Conservation (phyloP, 2,113 vertebrate species). For the Protomyctophum bolini region DNA sequence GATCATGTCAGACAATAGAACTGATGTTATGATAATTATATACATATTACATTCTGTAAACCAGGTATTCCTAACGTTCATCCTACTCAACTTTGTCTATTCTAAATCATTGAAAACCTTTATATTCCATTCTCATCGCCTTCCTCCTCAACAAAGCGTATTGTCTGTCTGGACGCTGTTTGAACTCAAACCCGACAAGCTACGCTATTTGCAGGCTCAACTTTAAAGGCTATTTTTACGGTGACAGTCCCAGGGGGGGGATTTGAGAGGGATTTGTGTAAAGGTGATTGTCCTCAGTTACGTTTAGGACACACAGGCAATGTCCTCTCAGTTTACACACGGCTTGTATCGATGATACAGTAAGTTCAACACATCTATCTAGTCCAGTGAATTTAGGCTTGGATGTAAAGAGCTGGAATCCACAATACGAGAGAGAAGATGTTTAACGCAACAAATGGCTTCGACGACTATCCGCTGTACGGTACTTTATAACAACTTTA, state of each 20-base stretch:
- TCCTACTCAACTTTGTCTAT: background rate
- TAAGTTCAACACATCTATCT: slow-evolving; percentile 8
- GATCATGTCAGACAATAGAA: no score
- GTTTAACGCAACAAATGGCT: background rate
- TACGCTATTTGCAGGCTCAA: background rate
- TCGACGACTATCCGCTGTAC: background rate
- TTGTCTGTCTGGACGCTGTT: background rate
- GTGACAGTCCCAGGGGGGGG: slow-evolving; percentile 11
- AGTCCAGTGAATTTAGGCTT: slow-evolving; percentile 25
- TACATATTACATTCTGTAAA: background rate
- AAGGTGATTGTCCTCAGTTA: slow-evolving; percentile 64
- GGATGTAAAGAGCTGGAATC: slow-evolving; percentile 11
- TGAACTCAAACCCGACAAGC: background rate
- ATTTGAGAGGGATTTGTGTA: slow-evolving; percentile 44
- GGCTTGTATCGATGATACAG: slow-evolving; percentile 58
- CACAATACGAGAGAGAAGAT: slow-evolving; percentile 13
- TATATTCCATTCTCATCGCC: no score
- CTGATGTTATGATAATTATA: no score
- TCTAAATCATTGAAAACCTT: background rate
- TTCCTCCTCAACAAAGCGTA: no score
- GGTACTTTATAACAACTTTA: background rate
- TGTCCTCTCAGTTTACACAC: slow-evolving; percentile 62
- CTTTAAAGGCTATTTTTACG: slow-evolving; percentile 53
- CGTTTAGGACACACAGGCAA: slow-evolving; percentile 36
- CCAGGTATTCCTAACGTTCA: background rate